Conservation (phyloP, 2,888 invertebrate genomes). For the Trisateles emortualis region DNA sequence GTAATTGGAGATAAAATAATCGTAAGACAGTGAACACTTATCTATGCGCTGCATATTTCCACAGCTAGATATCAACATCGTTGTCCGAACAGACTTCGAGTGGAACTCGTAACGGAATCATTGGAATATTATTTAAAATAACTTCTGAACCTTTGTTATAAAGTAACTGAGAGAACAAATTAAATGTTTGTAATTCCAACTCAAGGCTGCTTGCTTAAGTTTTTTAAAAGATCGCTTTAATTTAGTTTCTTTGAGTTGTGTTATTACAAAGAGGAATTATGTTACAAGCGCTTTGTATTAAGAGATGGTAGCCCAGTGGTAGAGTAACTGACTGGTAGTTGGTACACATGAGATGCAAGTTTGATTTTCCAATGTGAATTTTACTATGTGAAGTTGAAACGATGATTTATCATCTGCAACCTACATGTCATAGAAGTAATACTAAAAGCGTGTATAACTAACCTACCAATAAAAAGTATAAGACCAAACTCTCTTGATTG, state of each 20-base stretch:
- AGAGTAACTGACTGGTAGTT: too few relatives aligned
- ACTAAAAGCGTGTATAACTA: too few relatives aligned
- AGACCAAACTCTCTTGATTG: too few relatives aligned
- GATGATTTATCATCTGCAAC: too few relatives aligned
- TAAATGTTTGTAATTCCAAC: conserved; percentile 17
- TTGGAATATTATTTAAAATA: conserved; percentile 25
- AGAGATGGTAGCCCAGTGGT: too few relatives aligned
- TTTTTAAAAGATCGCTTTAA: conserved; percentile 6
- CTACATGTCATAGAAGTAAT: too few relatives aligned
- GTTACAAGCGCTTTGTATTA: too few relatives aligned
- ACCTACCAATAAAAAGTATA: too few relatives aligned
- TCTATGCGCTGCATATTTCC: conserved; percentile 30
- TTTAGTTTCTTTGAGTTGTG: conserved; percentile 11
- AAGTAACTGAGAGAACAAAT: conserved; percentile 11
- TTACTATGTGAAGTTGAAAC: too few relatives aligned
- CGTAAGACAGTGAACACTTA: conserved; percentile 28
- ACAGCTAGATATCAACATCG: conserved; percentile 39
- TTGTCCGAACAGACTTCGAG: conserved; percentile 28
- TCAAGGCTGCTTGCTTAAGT: conserved; percentile 4
- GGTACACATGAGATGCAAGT: too few relatives aligned
- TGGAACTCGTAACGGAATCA: conserved; percentile 29
- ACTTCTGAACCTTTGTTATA: conserved; percentile 15
- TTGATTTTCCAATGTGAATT: too few relatives aligned
- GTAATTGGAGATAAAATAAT: too few relatives aligned
- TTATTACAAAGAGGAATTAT: conserved; percentile 7